Percentiles rank a stretch among this genome's conserved stretches.
Conservation (phyloP, 1,140 invertebrate genomes). For the Nephila pilipes region DNA sequence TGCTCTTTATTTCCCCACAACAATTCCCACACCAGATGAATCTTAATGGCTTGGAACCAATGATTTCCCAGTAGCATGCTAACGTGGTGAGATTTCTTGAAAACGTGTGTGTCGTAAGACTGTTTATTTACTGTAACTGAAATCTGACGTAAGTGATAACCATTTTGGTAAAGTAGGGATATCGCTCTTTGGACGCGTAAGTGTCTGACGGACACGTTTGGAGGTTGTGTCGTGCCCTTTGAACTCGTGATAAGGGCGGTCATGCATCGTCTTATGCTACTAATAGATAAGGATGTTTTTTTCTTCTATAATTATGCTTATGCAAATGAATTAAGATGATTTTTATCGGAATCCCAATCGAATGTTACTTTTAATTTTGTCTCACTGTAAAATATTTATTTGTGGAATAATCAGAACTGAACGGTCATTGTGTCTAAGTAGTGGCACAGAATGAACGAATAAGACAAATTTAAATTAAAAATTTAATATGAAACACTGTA, state of each 20-base stretch:
- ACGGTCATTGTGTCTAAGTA: too few relatives aligned
- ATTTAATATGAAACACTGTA: too few relatives aligned
- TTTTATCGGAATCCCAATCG: too few relatives aligned
- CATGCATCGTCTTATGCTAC: too few relatives aligned
- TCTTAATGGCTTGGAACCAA: background rate
- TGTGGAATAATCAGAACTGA: too few relatives aligned
- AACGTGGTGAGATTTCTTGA: background rate
- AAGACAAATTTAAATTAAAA: too few relatives aligned
- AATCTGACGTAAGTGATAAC: background rate
- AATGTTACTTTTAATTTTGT: too few relatives aligned
- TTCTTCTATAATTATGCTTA: too few relatives aligned
- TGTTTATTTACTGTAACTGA: constrained; percentile 30
- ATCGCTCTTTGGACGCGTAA: background rate
- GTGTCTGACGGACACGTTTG: background rate
- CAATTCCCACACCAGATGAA: background rate
- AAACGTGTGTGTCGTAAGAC: background rate
- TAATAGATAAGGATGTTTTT: too few relatives aligned
- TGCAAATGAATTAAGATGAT: too few relatives aligned
- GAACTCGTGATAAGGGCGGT: background rate
- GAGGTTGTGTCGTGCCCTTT: background rate
- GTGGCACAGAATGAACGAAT: too few relatives aligned
- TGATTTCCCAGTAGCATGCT: background rate
- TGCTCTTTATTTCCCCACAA: background rate
- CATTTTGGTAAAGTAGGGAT: background rate
- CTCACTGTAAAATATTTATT: too few relatives aligned